Evolutionary conservation across 2,797 vertebrate species (phyloP), one percentile per base, ranked within the genome.

Genomic region (Cynopterus sphinx): DNA sequence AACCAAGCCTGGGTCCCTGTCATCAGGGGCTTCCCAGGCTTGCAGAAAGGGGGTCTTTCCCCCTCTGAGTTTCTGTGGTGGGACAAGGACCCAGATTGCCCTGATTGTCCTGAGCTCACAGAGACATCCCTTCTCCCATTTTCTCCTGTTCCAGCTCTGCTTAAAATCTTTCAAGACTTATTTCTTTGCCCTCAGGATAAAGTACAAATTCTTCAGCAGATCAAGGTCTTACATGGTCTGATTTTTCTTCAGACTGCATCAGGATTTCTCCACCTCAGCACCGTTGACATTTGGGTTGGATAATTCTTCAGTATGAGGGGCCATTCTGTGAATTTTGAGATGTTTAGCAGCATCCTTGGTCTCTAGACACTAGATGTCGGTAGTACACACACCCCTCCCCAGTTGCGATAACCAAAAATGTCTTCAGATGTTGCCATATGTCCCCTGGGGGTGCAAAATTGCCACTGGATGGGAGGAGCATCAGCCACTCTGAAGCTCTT

Each of bases 171-270:
- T 70, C 13, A 19, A 22, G 59, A 12, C 10, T 41, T 65, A n/a
- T 13, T 33, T 85, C n/a, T 92, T 83, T 90, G 86, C 43, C 53
- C 82, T 88, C 13, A 28, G 89, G 93, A 33, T 92, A 83, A 94
- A 97, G 46, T 87, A 31, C 63, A 87, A 8, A 53, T 67, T 63
- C 83, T 74, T 79, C 16, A 79, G 85, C 41, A 87, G 36, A 78
- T 65, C 39, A 39, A 65, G 90, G 49, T 33, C 6, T 94, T 28
- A 36, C 1, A 9, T 4, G 26, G 53, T 49, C 84, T 55, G 24
- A 53, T 51, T 74, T 79, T 75, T 57, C 33, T 85, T 77, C 17
- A 65, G n/a, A 21, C 41, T 59, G 0, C 24, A 33, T 41, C 3
- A 63, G 87, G 68, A 33, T 94, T 86, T 89, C 22, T 74, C 28